Evolutionary conservation across 2,113 vertebrate genomes (phyloP), one percentile per base, ranked within the genome.

Genomic region (Otocyon megalotis): DNA sequence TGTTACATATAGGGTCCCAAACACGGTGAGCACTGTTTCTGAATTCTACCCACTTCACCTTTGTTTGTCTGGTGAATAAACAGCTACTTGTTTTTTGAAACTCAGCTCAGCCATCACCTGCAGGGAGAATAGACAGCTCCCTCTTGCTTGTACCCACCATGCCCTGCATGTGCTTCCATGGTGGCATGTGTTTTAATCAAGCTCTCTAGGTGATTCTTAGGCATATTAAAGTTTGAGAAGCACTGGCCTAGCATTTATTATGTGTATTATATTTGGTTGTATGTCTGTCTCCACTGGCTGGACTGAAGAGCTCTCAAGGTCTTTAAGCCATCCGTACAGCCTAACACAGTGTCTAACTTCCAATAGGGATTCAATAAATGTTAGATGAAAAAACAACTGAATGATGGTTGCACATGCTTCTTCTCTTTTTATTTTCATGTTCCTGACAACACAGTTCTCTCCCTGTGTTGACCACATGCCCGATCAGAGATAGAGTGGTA

Each of bases 71-170:
- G 15, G 8, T 86, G 19, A 90, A 79, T 86, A 63, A 90, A 83
- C 72, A 58, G 20, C 54, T 94, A 87, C 72, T 74, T 95, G 30
- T 37, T 94, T 95, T 96, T 95, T 86, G 30, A 91, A 91, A 84
- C 16, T 82, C 60, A 69, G 6, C 56, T 94, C 54, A 92, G 56
- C 32, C 53, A 71, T 88, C 81, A 87, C 43, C 58, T 94, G 94
- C 56, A 84, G 43, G 72, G 58, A 58, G 95, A 95, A 82, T 1
- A 88, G 62, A 80, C 50, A 92, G 58, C 58, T 89, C 43, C 19
- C 37, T 83, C 26, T 81, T 94, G 43, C 53, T 7, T 58, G 65
- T 26, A 81, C 19, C 19, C 3, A 50, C 17, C n/a, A 32, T 56
- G 72, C 17, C 24, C 32, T 71, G 13, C 8, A 35, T 28, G 20